These are phyloP conservation scores for Eumacrocentrus americanus DNA, from an alignment of 2,888 invertebrate species.

Conservation along the genomic window DNA sequence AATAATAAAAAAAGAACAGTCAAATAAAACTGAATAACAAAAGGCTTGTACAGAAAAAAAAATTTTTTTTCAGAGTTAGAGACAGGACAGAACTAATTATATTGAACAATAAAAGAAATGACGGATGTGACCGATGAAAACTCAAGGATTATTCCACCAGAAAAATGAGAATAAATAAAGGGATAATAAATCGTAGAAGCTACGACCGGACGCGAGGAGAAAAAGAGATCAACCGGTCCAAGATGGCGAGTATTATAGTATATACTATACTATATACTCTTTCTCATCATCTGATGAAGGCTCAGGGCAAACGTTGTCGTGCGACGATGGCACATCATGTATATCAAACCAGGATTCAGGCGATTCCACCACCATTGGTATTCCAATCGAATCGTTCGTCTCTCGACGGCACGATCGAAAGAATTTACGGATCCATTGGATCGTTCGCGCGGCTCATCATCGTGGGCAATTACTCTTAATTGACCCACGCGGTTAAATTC, in stretches of 20 bases:
- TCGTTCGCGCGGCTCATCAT: slow-evolving; percentile 33
- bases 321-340: too few species aligned
- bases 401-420: slow-evolving; percentile 34
- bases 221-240: slow-evolving; percentile 35
- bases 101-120: neutral
- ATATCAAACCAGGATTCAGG: slow-evolving; percentile 30
- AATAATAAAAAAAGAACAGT: neutral
- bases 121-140: neutral
- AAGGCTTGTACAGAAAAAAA: neutral
- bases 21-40: neutral
- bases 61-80: too few species aligned
- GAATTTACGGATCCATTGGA: slow-evolving; percentile 43
- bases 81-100: slow-evolving; percentile 1
- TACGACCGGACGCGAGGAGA: slow-evolving; percentile 10
- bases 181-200: slow-evolving; percentile 9
- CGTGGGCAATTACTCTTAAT: slow-evolving; percentile 46
- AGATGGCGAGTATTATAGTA: slow-evolving; percentile 33
- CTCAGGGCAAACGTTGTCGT: too few species aligned
- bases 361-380: slow-evolving; percentile 38
- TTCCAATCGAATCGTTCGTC: slow-evolving; percentile 41
- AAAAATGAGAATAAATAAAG: slow-evolving; percentile 2
- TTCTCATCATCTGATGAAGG: slow-evolving; percentile 8
- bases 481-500: slow-evolving; percentile 43
- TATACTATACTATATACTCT: too few species aligned
- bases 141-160: neutral